phyloP scores from a whole-genome alignment of 2,113 vertebrate genomes.

The Lasiurus cinereus region DNA sequence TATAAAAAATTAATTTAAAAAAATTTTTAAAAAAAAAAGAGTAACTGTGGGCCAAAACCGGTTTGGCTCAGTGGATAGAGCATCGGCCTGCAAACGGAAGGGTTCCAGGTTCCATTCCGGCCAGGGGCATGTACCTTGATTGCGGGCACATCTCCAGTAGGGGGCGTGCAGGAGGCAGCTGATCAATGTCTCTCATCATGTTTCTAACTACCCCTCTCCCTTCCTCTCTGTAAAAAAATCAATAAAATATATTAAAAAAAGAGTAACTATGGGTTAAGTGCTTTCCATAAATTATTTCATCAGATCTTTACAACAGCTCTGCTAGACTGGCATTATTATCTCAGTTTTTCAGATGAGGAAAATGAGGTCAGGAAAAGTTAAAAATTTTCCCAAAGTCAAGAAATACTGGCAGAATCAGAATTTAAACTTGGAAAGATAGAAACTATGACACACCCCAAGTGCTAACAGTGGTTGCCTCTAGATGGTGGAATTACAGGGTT shows the following conservation, averaged over 20 bases:
- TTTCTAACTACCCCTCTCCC: no score
- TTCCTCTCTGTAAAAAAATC: no score
- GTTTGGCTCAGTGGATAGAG: no score
- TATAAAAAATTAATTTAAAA: no score
- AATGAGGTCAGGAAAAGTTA: neutral
- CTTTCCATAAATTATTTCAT: neutral
- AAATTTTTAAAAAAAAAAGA: no score
- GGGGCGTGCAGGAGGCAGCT: no score
- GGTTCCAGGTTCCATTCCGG: no score
- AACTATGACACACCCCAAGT: neutral
- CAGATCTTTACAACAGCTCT: neutral
- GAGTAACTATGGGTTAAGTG: neutral
- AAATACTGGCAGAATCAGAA: neutral
- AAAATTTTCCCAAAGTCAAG: slow-evolving; percentile 1
- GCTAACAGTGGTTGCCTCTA: neutral
- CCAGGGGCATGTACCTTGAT: no score
- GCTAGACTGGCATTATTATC: neutral
- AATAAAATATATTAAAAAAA: neutral
- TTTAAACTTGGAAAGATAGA: slow-evolving; percentile 2
- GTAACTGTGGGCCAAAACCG: neutral
- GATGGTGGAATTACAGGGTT: neutral
- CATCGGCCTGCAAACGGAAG: no score
- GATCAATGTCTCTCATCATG: no score
- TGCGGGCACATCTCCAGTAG: no score
- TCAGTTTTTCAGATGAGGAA: neutral